Evolutionary conservation across 2,797 vertebrate species (phyloP).

Genomic region (Sebastes oblongus): DNA sequence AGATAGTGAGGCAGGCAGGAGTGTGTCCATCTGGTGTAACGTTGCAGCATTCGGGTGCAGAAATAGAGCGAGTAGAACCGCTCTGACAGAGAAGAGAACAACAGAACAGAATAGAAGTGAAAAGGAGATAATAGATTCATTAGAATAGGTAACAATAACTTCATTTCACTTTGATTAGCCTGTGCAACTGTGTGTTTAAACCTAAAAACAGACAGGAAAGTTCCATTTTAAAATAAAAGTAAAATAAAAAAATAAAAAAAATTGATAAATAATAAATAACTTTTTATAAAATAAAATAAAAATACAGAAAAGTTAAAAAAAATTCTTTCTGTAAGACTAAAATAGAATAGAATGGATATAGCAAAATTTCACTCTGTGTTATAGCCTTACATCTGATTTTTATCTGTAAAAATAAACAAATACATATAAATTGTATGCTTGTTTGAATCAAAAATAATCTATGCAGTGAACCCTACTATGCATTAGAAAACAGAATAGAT

Average conservation of each 20-base stretch:
- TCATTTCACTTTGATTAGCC: neutral
- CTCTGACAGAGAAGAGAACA: neutral
- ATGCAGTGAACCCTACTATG: neutral
- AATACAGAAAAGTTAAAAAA: neutral
- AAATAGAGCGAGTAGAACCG: neutral
- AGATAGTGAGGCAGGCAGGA: slow-evolving; percentile 60
- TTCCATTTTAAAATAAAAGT: too few species aligned
- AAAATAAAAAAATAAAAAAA: neutral
- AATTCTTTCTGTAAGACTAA: neutral
- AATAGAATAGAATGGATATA: neutral
- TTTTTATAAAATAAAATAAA: too few species aligned
- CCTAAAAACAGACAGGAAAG: neutral
- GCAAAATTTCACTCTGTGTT: neutral
- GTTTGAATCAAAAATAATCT: neutral
- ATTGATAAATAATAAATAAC: too few species aligned
- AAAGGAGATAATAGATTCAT: neutral
- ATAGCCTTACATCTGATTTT: too few species aligned
- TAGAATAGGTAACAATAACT: neutral
- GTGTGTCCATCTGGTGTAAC: slow-evolving; percentile 24
- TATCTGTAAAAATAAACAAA: too few species aligned
- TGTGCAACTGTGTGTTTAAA: neutral
- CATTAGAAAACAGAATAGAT: too few species aligned
- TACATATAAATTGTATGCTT: neutral
- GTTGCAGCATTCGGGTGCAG: slow-evolving; percentile 21
- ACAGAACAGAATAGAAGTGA: neutral